phyloP scores from a whole-genome alignment of 2,888 invertebrate species.

The Ceraclea dissimilis region DNA sequence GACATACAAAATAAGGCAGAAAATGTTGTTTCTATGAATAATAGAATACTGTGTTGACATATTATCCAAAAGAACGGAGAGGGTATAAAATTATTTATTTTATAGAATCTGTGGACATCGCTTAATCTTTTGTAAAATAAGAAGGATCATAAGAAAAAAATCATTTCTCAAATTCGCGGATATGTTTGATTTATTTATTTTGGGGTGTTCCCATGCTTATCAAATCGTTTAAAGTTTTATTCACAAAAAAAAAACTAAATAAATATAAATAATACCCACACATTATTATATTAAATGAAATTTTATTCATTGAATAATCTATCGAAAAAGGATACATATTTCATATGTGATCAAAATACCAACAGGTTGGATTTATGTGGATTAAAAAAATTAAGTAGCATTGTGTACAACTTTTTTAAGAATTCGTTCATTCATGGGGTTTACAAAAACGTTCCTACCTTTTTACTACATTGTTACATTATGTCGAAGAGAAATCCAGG shows the following conservation, averaged over 20 bases:
- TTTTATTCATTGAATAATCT: not conserved
- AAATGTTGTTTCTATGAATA: too few relatives aligned
- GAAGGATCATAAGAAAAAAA: too few relatives aligned
- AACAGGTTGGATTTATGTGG: conserved; percentile 1
- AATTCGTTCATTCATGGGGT: not conserved
- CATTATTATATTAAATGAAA: not conserved
- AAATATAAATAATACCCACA: not conserved
- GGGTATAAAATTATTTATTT: too few relatives aligned
- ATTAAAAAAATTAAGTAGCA: not conserved
- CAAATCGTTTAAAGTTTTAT: not conserved
- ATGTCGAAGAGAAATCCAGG: not conserved
- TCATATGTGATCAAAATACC: not conserved
- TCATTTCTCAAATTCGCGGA: not conserved
- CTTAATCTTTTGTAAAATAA: too few relatives aligned
- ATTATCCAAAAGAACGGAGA: too few relatives aligned
- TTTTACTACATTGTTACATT: not conserved
- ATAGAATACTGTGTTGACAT: too few relatives aligned
- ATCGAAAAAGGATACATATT: not conserved
- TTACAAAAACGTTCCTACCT: not conserved
- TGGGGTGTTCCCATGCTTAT: conserved; percentile 2
- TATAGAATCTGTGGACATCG: too few relatives aligned
- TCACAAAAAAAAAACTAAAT: not conserved
- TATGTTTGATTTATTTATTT: conserved; percentile 1
- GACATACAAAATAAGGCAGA: too few relatives aligned
- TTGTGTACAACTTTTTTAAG: not conserved